A percentile compares a stretch with the other conserved stretches of the same genome.
These are phyloP conservation scores for Dendrocincla tyrannina DNA, from an alignment of 2,797 vertebrate species.

Conservation along the genomic window DNA sequence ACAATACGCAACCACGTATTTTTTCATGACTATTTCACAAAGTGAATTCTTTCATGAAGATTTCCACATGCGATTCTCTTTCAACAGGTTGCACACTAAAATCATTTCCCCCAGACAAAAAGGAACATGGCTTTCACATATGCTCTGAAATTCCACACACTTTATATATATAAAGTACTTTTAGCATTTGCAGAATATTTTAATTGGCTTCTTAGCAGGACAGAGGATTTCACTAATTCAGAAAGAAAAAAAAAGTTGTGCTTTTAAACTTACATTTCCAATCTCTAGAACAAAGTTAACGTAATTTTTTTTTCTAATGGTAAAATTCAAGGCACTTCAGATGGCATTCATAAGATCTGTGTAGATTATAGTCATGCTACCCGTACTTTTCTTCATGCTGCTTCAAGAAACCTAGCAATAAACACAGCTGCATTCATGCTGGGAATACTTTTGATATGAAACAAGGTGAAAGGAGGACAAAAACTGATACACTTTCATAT, in stretches of 20 bases:
- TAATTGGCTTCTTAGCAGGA: background rate
- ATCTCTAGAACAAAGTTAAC: background rate
- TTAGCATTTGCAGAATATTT: background rate
- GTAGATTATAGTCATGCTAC: background rate
- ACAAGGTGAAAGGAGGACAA: constrained; percentile 19
- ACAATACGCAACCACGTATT: background rate
- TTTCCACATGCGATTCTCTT: background rate
- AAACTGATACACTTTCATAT: background rate
- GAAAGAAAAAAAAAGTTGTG: background rate
- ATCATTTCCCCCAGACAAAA: background rate
- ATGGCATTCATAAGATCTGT: background rate
- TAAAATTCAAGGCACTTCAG: background rate
- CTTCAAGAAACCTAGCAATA: background rate
- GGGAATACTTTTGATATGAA: background rate
- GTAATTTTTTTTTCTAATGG: background rate
- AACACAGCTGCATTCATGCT: background rate
- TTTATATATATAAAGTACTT: background rate
- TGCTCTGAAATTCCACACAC: background rate
- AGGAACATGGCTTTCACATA: background rate
- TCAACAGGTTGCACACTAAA: background rate
- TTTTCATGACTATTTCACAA: background rate
- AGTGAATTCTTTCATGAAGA: background rate
- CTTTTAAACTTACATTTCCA: background rate
- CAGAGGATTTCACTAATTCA: background rate
- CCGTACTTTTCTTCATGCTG: background rate